Evolutionary conservation across 1,140 invertebrate genomes (phyloP), one percentile per base, ranked within the genome.

Genomic region (Drosophila asahinai): DNA sequence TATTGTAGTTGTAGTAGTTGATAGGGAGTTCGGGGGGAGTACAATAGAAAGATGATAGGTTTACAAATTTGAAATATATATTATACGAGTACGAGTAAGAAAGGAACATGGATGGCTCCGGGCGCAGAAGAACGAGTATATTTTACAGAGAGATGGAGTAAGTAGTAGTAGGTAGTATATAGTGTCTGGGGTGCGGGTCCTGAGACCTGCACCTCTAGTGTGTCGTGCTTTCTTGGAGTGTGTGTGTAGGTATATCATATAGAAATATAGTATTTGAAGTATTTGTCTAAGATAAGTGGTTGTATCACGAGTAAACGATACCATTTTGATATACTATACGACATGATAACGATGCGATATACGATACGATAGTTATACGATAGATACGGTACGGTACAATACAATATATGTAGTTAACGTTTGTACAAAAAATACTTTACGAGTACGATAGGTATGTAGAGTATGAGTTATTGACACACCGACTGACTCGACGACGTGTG

Each of bases 11-110:
- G 82, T 79, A 70, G 80, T 81, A 79, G 79, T 81, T 74, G 70
- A 73, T 77, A 77, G 63, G 75, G 75, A 60, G 70, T 47, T 66
- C 67, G 77, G 60, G 74, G 81, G 71, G 60, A 91, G 77, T 78
- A 78, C 75, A 78, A 74, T 86, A 80, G 78, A 80, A 76, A 86
- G 77, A 89, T 91, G 81, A 89, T 81, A 89, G 77, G 78, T 80
- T 68, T 77, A 84, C 67, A 86, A 52, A 80, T 79, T 73, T 80
- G 52, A 64, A 66, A 64, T 75, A 64, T 75, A 55, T 63, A 49
- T 57, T 75, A 55, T 57, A 57, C 54, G 54, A 57, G 54, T 57
- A 57, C 54, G 54, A 57, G 54, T 61, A 51, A 51, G 70, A 73
- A 73, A 75, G 58, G 51, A 70, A 80, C 73, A 55, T 48, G 64